Base-by-base conservation (phyloP, 2,888 invertebrate genomes). In the Eristalinus sepulchralis region DNA sequence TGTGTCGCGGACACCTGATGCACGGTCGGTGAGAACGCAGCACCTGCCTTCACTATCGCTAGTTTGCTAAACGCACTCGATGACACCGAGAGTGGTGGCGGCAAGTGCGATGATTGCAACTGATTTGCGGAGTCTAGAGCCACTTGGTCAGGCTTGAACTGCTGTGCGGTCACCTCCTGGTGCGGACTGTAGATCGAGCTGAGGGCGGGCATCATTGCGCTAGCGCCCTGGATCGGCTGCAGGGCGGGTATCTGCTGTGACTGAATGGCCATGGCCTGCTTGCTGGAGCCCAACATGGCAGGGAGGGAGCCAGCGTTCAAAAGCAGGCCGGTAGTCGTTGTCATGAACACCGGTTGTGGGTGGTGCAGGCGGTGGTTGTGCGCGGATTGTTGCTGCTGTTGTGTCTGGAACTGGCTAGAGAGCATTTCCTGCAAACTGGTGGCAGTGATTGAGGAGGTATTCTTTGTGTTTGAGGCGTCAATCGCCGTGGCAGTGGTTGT, bases 311-410 rank as follows among this genome's bases (percentile, higher is more conserved):
- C 90, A 0, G 92, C 91, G 76, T 92, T 92, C 6, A 92, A 84
- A 79, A 92, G 86, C 24, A 92, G 70, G 0, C 92, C 92, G 1
- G 92, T 90, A 1, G 92, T 91, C 31, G 92, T 92, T 62, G 92
- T 91, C 92, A 93, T 93, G 72, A 92, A 92, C 22, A 93, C 90
- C 2, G 92, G 91, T 81, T 92, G 92, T 59, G 90, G 88, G 55
- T 83, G 88, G 71, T 89, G 89, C 62, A 89, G 88, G 36, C 89
- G 90, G 75, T 89, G 89, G 67, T 89, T 89, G 34, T 89, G 90
- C 4, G 92, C 89, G 13, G 91, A 89, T 33, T 91, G 88, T 79
- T 91, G 91, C 67, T 91, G 91, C 71, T 90, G 91, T 34, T 90
- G 90, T 31, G 89, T 89, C 33, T 78, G 88, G 60, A 72, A 88